Conservation (phyloP, 2,113 vertebrate species). For the Micronycteris hirsuta region DNA sequence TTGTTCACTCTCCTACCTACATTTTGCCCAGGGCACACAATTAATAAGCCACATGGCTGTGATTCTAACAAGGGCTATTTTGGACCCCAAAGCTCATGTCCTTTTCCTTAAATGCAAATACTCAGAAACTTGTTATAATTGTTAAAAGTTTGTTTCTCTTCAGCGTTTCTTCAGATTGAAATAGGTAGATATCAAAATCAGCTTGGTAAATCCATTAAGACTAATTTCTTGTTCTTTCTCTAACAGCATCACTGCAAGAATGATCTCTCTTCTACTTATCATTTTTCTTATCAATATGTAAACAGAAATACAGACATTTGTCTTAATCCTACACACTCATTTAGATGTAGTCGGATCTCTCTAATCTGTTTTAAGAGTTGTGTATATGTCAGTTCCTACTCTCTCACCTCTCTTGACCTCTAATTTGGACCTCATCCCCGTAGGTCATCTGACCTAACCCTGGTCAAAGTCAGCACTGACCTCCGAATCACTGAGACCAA, state of each 20-base stretch:
- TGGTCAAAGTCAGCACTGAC: background rate
- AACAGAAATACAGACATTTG: background rate
- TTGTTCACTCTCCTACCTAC: background rate
- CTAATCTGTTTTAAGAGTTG: background rate
- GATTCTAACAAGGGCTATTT: background rate
- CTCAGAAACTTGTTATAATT: background rate
- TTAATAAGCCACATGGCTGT: background rate
- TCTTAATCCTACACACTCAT: background rate
- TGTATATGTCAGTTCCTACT: background rate
- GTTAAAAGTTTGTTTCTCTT: background rate
- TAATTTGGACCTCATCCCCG: background rate
- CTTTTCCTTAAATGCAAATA: background rate
- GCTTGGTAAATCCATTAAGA: background rate
- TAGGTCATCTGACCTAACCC: background rate
- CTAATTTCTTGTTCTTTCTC: background rate
- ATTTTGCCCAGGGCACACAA: background rate
- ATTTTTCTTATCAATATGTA: background rate
- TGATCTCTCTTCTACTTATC: background rate
- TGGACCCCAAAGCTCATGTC: background rate
- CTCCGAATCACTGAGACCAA: background rate
- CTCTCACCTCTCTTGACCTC: background rate
- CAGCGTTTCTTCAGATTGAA: background rate
- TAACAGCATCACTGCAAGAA: background rate
- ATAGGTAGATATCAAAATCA: background rate
- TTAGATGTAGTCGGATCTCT: background rate